Base-by-base conservation (phyloP, 2,797 vertebrate species). In the Loriculus beryllinus region DNA sequence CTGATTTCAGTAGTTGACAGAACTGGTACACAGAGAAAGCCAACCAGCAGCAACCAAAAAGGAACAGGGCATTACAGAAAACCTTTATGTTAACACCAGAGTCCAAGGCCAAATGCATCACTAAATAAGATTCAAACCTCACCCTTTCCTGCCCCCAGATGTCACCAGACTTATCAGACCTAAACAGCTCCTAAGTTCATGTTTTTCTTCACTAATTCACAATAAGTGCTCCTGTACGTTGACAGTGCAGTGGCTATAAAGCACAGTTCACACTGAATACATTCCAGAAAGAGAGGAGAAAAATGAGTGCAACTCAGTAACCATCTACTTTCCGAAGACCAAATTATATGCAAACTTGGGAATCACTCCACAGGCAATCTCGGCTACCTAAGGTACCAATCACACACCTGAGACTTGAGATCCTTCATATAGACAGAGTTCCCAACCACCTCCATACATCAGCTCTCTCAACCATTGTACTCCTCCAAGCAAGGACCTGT, bases 1-100 rank as follows among this genome's bases (percentile, higher is more conserved):
- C 51, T 59, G 64, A 83, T 88, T 95, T 94, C 91, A 91, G 2
- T 25, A 81, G 52, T 25, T 82, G 88, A 91, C 84, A 94, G 89
- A 86, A 78, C 67, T 48, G 56, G 83, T 56, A 72, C 2, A 0
- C 39, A 62, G 57, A 95, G 62, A 80, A 92, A 89, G 62, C 42
- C 57, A 87, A 63, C 10, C 33, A 63, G 59, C 65, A 59, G 63
- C 82, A 93, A 89, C 18, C 3, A 7, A 91, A 91, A 92, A 91
- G 31, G 47, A 95, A 60, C 42, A 83, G 43, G 35, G 69, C 16
- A 4, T 84, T 74, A 86, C 74, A 76, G 83, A 90, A 69, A 82
- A 90, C 43, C 47, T 89, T 68, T 47, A 85, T 75, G 86, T 94
- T 92, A 86, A 88, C 52, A 93, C 20, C 12, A 71, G 67, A 88